Base-by-base conservation (phyloP, 1,140 invertebrate genomes). In the Vanessa atalanta region DNA sequence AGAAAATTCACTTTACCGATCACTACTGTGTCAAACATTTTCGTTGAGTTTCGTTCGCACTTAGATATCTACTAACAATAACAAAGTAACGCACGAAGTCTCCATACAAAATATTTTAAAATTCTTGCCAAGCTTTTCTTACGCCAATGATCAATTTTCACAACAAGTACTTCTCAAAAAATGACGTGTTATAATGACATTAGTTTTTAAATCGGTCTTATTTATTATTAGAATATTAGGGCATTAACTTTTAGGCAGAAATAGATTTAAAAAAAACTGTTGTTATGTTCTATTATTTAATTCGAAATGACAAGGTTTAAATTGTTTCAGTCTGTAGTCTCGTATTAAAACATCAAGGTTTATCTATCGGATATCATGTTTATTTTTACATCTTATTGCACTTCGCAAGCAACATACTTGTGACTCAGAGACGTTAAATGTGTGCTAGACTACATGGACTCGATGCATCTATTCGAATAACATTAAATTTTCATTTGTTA, bases 21-120 rank as follows among this genome's bases (percentile, higher is more conserved):
- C 75, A 88, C 82, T 65, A 89, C 79, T 65, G 82, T 84, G 79
- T 91, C 86, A 82, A 83, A 71, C 87, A 90, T 89, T 78, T 75
- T 78, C 65, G 68, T 87, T 79, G 47, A 76, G 77, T 71, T 82
- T 83, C 79, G 73, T 85, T 82, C 87, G 85, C 73, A 85, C 83
- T 76, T 83, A 80, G 76, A 77, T 81, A 67, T 83, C 73, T 72
- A 88, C 82, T 90, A 86, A 76, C 72, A 83, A 69, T 64, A 70
- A 69, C 60, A 73, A 73, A 60, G 23, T 48, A 86, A 72, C 67
- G 66, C 73, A 84, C 71, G 79, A 51, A 47, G 78, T 84, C 81
- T 78, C 82, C 64, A 20, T 78, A 64, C 26, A 77, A 74, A 79
- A 75, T 72, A 72, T 16, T 76, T 79, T 75, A 78, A 81, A 83